phyloP scores from a whole-genome alignment of 2,797 vertebrate genomes.

The Labroides dimidiatus region DNA sequence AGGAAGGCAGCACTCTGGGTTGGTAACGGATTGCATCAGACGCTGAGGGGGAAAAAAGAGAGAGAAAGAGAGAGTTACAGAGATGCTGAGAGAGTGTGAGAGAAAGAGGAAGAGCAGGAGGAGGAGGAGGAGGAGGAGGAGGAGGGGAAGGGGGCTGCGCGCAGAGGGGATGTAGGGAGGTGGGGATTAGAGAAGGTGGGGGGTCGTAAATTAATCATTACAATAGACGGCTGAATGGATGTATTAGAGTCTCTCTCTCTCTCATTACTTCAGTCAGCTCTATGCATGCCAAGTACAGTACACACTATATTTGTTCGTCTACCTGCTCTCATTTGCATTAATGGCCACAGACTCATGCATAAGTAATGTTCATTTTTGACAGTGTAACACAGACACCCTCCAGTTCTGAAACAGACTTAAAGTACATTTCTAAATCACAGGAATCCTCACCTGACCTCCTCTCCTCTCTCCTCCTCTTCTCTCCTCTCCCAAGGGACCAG shows the following conservation, averaged over 20 bases:
- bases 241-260: conserved; percentile 72
- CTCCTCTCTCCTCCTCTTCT: conserved; percentile 30
- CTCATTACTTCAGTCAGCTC: conserved; percentile 74
- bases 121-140: conserved; percentile 29
- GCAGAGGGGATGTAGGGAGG: conserved; percentile 33
- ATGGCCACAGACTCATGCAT: conserved; percentile 56
- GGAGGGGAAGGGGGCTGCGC: conserved; percentile 25
- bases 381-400: conserved; percentile 35
- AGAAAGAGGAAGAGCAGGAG: conserved; percentile 40
- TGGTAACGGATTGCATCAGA: conserved; percentile 87
- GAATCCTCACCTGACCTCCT: conserved; percentile 28
- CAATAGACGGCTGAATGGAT: conserved; percentile 76
- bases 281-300: conserved; percentile 56
- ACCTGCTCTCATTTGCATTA: conserved; percentile 59
- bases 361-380: conserved; percentile 56
- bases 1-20: conserved; percentile 76
- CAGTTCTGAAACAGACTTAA: conserved; percentile 40
- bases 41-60: conserved; percentile 63
- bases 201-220: conserved; percentile 83
- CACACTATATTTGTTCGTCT: conserved; percentile 61
- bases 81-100: conserved; percentile 49
- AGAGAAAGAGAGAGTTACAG: conserved; percentile 46
- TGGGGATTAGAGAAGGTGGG: conserved; percentile 61
- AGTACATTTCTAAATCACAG: not conserved
- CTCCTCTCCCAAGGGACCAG: conserved; percentile 35